Base-by-base conservation (phyloP, 2,113 vertebrate species). In the Myotis yumanensis region DNA sequence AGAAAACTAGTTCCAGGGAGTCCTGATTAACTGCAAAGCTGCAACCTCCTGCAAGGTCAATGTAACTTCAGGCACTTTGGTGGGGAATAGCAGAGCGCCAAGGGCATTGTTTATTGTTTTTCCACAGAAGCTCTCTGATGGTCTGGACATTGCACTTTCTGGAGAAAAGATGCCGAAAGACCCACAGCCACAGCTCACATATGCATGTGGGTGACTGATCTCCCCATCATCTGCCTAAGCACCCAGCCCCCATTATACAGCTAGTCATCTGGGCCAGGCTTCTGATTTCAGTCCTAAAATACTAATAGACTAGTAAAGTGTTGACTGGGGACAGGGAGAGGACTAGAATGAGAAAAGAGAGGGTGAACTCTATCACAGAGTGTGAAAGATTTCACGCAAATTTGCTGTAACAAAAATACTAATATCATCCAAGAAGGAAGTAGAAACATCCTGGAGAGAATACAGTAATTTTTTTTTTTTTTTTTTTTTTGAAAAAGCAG, bases 391-490 rank as follows among this genome's bases (percentile, higher is more conserved):
- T n/a, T 11, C 69, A 86, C 1, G 28, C 4, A 96, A 84, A 96
- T 77, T 82, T 73, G 43, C 4, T 73, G 35, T 90, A 90, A 76
- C 54, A 96, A 86, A 91, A 92, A 86, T 28, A 93, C 17, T 0
- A 32, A 94, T 32, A 43, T 94, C 32, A 83, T 22, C 62, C 40
- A 91, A 86, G 92, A 88, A 97, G 59, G 17, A 97, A 80, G 89
- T 43, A 84, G 28, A 69, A 75, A 30, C 28, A 68, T 46, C 43
- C 5, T 62, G 3, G 79, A 96, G 57, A 80, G 17, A 81, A 71
- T 25, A 52, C 25, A 66, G 11, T 5, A 57, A 62, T 37, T 37
- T 32, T 51, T 37, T 86, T 5, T 37, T 72, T 90, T n/a, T n/a
- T n/a, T n/a, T n/a, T 16, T 32, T 79, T 35, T 51, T 77, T 51